Evolutionary conservation across 2,888 invertebrate species (phyloP), one percentile per base, ranked within the genome.

Genomic region (Hedya salicella): DNA sequence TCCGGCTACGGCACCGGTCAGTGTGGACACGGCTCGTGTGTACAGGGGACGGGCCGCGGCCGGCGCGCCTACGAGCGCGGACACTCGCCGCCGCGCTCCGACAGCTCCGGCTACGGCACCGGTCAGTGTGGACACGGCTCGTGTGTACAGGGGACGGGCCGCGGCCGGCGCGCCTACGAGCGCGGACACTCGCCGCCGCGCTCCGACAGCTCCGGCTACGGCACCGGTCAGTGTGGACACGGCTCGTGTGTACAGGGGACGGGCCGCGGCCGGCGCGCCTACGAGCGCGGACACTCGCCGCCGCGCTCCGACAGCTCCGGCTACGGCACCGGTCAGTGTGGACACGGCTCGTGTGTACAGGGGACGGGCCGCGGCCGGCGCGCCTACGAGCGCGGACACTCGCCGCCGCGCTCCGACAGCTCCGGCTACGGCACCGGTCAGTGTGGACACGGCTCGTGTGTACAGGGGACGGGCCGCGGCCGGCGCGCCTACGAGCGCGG

Each of bases 71-170:
- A 95, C 86, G 96, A 96, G 79, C 92, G 96, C 68, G 95, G 95
- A 88, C 96, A 85, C 95, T 96, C 97, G 52, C 96, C 96, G 59
- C 94, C 96, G 77, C 95, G 96, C 69, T 95, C 95, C 77, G 96
- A 95, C 82, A 96, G 96, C 89, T 96, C 96, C 40, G 96, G 96
- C 2, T 97, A 97, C 82, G 96, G 96, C 65, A 97, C 97, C 6
- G 96, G 96, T 89, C 14, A 62, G 25, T 25, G 5, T 3, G 2
- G 5, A 5, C 5, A 25, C 25, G 5, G 2, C 5, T 3, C 25
- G 25, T 25, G 87, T 93, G 80, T 93, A 62, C 25, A 91, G 78
- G 89, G 87, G 64, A 91, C 91, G 53, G 86, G 86, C 49, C 82
- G 90, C 69, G 95, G 95, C 79, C 93, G 95, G 56, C 93, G 95